phyloP scores from a whole-genome alignment of 2,113 vertebrate species.

The Syngnathus scovelli region DNA sequence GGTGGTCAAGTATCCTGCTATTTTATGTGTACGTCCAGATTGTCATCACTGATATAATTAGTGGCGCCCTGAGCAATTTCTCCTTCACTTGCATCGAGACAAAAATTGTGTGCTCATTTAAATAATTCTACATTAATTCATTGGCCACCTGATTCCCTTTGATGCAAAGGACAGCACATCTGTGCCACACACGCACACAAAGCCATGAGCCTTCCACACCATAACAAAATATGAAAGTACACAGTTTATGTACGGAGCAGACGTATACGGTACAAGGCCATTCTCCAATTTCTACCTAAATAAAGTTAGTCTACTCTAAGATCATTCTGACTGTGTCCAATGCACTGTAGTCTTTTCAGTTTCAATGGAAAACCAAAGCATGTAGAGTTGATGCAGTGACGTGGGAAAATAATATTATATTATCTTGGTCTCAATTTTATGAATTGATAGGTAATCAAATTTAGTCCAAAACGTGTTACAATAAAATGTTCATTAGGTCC shows the following conservation, averaged over 20 bases:
- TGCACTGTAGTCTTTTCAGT: no score
- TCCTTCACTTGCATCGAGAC: constrained; percentile 31
- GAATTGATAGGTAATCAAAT: no score
- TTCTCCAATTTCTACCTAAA: no score
- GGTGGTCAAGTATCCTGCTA: background rate
- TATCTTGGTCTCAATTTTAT: no score
- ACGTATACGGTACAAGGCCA: no score
- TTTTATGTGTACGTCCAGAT: background rate
- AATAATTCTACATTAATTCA: constrained; percentile 15
- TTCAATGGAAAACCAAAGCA: no score
- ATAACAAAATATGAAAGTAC: background rate
- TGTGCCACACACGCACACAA: background rate
- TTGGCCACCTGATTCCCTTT: background rate
- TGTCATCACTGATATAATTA: constrained; percentile 31
- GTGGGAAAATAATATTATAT: no score
- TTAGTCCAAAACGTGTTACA: no score
- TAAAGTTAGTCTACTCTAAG: no score
- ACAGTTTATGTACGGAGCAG: background rate
- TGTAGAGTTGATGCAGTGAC: no score
- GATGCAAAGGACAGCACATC: background rate
- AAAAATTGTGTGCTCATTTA: constrained; percentile 47
- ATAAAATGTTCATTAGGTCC: no score
- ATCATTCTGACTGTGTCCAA: no score
- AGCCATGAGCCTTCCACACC: background rate
- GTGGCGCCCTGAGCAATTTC: constrained; percentile 28